Evolutionary conservation across 37 sponge, comb jelly and placozoan species (phyloP).

Genomic region (Hexactinellida sp.): DNA sequence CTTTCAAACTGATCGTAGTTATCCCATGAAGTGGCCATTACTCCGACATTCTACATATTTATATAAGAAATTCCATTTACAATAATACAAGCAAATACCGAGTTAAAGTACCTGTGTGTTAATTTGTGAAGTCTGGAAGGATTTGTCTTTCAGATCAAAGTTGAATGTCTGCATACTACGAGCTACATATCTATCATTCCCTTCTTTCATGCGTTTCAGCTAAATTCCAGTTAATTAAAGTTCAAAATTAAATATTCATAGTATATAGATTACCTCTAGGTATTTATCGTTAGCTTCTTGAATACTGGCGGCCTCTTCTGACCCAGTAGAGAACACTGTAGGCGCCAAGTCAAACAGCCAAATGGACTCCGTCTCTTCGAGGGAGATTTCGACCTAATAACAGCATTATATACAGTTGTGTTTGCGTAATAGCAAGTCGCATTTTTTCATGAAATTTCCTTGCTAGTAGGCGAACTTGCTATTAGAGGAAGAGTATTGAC

Average conservation of each 20-base stretch:
- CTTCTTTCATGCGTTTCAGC: slow-evolving; percentile 37
- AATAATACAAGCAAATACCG: neutral
- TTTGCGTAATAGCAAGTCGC: too few relatives aligned
- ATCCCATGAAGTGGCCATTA: slow-evolving; percentile 72
- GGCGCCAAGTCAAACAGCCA: slow-evolving; percentile 75
- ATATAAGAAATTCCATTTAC: neutral
- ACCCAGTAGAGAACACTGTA: slow-evolving; percentile 55
- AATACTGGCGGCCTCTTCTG: slow-evolving; percentile 55
- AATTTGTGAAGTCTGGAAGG: slow-evolving; percentile 54
- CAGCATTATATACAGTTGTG: too few relatives aligned
- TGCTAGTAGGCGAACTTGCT: too few relatives aligned
- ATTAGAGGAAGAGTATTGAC: too few relatives aligned
- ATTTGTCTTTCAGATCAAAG: slow-evolving; percentile 57
- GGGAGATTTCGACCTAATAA: slow-evolving; percentile 53
- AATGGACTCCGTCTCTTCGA: slow-evolving; percentile 85
- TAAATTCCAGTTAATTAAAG: slow-evolving; percentile 2
- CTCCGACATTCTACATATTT: slow-evolving; percentile 37
- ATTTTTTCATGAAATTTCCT: too few relatives aligned
- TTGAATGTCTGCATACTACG: slow-evolving; percentile 91
- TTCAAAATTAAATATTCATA: neutral
- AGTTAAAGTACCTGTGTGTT: slow-evolving; percentile 25
- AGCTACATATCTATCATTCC: slow-evolving; percentile 75
- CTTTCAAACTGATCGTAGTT: slow-evolving; percentile 75
- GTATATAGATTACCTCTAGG: slow-evolving; percentile 33
- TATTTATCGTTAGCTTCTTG: slow-evolving; percentile 48